Conservation (phyloP, 2,797 vertebrate species). For the Pangasius sanitwongsei region DNA sequence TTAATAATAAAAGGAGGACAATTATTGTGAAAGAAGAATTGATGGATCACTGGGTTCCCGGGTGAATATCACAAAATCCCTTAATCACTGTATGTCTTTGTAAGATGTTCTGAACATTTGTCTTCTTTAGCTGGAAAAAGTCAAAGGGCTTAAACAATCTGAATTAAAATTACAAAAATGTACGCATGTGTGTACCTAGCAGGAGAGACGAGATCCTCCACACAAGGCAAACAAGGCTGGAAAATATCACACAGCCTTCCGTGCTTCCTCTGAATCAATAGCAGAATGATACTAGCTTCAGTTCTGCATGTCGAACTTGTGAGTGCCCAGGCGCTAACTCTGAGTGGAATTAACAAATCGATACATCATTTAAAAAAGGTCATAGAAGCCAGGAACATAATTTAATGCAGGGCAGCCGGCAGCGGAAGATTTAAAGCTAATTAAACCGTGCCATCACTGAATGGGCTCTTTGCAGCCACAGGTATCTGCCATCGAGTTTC, state of each 20-base stretch:
- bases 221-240: slow-evolving; percentile 47
- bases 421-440: slow-evolving; percentile 57
- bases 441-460: slow-evolving; percentile 59
- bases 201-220: slow-evolving; percentile 35
- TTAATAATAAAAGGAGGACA: neutral
- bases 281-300: slow-evolving; percentile 45
- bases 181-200: slow-evolving; percentile 7
- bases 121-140: slow-evolving; percentile 14
- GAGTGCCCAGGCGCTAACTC: slow-evolving; percentile 36
- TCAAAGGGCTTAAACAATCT: slow-evolving; percentile 19
- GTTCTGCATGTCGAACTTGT: slow-evolving; percentile 24
- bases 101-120: slow-evolving; percentile 14
- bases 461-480: slow-evolving; percentile 35
- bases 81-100: neutral
- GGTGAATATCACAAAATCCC: neutral
- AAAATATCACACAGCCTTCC: slow-evolving; percentile 55
- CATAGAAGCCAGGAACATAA: slow-evolving; percentile 53
- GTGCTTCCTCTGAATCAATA: slow-evolving; percentile 52
- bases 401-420: slow-evolving; percentile 47
- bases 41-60: neutral
- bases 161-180: slow-evolving; percentile 35
- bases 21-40: neutral
- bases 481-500: slow-evolving; percentile 16
- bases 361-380: slow-evolving; percentile 66
- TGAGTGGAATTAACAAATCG: slow-evolving; percentile 62